Base-by-base conservation (phyloP, 2,797 vertebrate species). In the Prionace glauca region DNA sequence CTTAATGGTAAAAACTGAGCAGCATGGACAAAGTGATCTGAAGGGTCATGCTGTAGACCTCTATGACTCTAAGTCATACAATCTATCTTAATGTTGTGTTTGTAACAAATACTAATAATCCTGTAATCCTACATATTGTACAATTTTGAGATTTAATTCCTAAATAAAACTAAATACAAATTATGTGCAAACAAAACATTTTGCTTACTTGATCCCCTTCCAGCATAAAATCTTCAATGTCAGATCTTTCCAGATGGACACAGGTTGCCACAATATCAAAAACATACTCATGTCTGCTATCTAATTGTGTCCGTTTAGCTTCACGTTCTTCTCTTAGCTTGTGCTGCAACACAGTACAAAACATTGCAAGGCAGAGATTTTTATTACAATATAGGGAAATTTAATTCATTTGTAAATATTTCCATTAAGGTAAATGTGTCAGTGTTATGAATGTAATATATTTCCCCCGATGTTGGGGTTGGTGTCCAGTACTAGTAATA, bases 271-370 rank as follows among this genome's bases (percentile, higher is more conserved):
- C 96, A 0, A 98, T 98, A 81, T 97, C 98, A 96, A 99, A 97
- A 79, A 99, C 95, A 96, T 99, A 99, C 97, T 98, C 98, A 96
- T 99, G 99, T 96, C 99, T 98, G 88, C 98, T 97, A 88, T 99
- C 99, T 96, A 99, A 97, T 91, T 96, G 97, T 12, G 98, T 98
- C 20, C 98, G 97, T 96, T 98, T 99, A 32, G 98, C 98, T 95
- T 99, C 99, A n/a, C 98, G 98, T 96, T 99, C 99, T 96, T 99
- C 99, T 96, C 98, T 98, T 92, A 99, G 96, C 96, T 98, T 98
- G 98, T 99, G 98, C 99, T 99, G 95, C 96, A 97, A 36, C 96
- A 96, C 91, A 41, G 41, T 94, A 95, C 0, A 96, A 86, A 74
- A 72, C 69, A 71, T 16, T 71, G 11, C 10, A 41, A 71, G 67